Conservation (phyloP, 2,113 vertebrate species). For the Ochotona princeps region DNA sequence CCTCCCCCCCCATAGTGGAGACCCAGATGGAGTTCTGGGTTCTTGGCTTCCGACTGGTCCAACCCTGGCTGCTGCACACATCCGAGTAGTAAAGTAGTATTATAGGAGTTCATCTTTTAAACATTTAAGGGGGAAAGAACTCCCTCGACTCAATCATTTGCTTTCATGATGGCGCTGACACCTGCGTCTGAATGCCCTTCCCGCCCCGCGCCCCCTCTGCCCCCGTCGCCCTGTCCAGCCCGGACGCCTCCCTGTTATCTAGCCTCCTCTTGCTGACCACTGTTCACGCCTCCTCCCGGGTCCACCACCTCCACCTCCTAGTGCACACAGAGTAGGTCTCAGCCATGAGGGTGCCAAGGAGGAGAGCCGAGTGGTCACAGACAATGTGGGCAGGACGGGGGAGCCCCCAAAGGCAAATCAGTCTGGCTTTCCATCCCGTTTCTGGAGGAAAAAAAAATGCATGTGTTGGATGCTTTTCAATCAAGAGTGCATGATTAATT, state of each 20-base stretch:
- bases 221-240: no score
- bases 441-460: background rate
- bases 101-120: no score
- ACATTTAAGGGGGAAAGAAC: background rate
- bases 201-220: background rate
- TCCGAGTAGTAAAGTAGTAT: no score
- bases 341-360: background rate
- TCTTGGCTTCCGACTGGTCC: no score
- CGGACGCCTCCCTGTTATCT: no score
- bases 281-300: no score
- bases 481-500: slow-evolving; percentile 51
- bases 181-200: background rate
- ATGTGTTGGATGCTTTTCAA: slow-evolving; percentile 61
- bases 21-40: no score
- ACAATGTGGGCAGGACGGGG: background rate
- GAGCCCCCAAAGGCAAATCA: background rate
- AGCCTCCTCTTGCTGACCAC: no score
- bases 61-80: no score
- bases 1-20: no score
- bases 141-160: background rate
- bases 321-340: background rate
- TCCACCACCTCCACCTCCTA: background rate
- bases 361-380: background rate
- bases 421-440: background rate
- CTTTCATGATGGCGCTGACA: background rate